Conservation (phyloP, 2,888 invertebrate genomes). For the Leucoma salicis region DNA sequence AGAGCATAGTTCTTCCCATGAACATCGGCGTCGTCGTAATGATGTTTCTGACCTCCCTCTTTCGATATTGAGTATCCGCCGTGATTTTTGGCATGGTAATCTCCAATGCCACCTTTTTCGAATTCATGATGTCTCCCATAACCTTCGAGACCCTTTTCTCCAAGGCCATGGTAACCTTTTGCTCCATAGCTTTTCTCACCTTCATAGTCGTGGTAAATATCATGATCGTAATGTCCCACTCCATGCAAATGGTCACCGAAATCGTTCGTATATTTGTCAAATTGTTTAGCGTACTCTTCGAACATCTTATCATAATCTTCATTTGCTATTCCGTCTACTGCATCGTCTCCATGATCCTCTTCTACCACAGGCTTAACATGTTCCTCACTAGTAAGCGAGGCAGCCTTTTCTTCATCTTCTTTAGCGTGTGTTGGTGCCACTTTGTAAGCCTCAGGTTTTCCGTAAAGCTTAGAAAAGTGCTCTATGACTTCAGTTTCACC, state of each 20-base stretch:
- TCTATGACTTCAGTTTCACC: slow-evolving; percentile 70
- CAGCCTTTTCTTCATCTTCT: slow-evolving; percentile 53
- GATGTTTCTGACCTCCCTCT: slow-evolving; percentile 76
- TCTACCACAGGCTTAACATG: slow-evolving; percentile 67
- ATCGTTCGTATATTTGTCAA: slow-evolving; percentile 56
- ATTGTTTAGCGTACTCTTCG: slow-evolving; percentile 51
- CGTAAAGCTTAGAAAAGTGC: slow-evolving; percentile 63
- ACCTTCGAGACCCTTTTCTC: slow-evolving; percentile 77
- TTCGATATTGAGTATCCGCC: slow-evolving; percentile 77
- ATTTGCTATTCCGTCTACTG: slow-evolving; percentile 54
- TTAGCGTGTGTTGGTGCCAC: slow-evolving; percentile 51
- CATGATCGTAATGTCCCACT: slow-evolving; percentile 52
- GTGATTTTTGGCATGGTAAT: slow-evolving; percentile 78
- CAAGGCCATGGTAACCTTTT: slow-evolving; percentile 67
- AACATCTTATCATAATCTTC: slow-evolving; percentile 62
- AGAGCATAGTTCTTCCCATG: slow-evolving; percentile 76
- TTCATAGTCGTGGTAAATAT: slow-evolving; percentile 52
- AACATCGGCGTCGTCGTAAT: slow-evolving; percentile 71
- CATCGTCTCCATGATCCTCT: slow-evolving; percentile 45
- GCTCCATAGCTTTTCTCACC: slow-evolving; percentile 66
- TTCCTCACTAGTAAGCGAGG: slow-evolving; percentile 45
- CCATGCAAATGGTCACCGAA: slow-evolving; percentile 64
- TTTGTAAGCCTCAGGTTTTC: slow-evolving; percentile 58
- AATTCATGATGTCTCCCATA: slow-evolving; percentile 73
- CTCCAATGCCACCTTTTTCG: slow-evolving; percentile 79